Evolutionary conservation across 2,113 vertebrate genomes (phyloP), one percentile per base, ranked within the genome.

Genomic region (Turdus rufiventris): DNA sequence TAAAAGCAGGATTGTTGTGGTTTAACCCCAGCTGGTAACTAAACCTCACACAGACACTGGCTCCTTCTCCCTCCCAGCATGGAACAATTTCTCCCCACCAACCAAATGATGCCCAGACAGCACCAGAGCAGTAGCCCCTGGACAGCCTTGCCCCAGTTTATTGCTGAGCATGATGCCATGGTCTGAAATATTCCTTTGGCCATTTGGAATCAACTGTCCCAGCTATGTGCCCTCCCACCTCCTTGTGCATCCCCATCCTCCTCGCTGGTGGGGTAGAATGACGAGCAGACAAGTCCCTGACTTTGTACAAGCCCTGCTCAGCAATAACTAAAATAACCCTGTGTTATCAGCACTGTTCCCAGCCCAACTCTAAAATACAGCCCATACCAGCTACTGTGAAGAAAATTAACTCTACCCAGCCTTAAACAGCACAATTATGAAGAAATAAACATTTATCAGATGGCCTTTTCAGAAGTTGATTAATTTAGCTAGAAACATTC

Each of bases 371-470:
- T 11, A 23, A 80, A 85, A 16, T 18, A 34, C 12, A 65, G 89
- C 28, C n/a, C 19, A 3, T 14, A 54, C 7, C 6, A 66, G 74
- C 28, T 60, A 34, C 62, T 50, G 8, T 25, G 74, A 75, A 63
- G 34, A 54, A 71, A 71, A 60, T 38, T 18, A 88, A 45, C 73
- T 60, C 38, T 24, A 29, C 33, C 16, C 28, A 65, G 25, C 15
- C 40, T n/a, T 80, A 76, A 91, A 34, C 20, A 56, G 40, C 12
- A 50, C 28, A 76, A 56, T 66, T 85, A 97, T 96, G 95, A 97
- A 97, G 91, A 97, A 98, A 98, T 96, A 97, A 97, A 96, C 94
- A 96, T 97, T 97, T 98, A 97, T 97, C 96, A 98, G 94, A 96
- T 97, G 96, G 96, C 93, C 96, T 97, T 98, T 97, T 54, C 75